phyloP scores from a whole-genome alignment of 2,113 vertebrate species.

The Mesembrinibis cayennensis region DNA sequence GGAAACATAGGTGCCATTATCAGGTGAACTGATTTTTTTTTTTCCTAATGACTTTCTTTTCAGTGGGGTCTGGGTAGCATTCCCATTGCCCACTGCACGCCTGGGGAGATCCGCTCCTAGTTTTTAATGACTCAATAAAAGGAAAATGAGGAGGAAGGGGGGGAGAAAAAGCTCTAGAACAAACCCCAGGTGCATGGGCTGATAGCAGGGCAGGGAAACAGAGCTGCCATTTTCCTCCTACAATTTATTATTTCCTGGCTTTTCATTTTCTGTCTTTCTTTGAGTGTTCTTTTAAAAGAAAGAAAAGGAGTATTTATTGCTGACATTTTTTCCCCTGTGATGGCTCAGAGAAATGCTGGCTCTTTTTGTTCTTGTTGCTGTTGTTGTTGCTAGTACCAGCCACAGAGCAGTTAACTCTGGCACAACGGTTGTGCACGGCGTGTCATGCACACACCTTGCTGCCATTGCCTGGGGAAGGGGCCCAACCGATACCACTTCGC shows the following conservation, averaged over 20 bases:
- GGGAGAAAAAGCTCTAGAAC: neutral
- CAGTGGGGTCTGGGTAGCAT: neutral
- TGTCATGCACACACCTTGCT: neutral
- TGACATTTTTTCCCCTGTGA: neutral
- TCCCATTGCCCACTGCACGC: neutral
- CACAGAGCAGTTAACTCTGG: neutral
- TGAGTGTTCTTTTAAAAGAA: conserved; percentile 10
- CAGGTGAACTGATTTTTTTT: neutral
- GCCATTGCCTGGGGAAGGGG: neutral
- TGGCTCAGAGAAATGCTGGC: neutral
- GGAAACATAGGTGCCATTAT: conserved; percentile 1
- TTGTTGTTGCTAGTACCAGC: neutral
- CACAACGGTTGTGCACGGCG: rapidly evolving
- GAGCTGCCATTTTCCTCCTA: conserved; percentile 43
- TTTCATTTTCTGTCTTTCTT: conserved; percentile 35
- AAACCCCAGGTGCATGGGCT: conserved; percentile 21
- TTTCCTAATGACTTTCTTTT: neutral
- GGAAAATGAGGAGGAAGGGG: neutral
- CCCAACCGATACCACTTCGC: neutral
- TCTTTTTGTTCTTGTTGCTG: neutral
- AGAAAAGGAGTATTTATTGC: conserved; percentile 52
- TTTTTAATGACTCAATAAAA: neutral
- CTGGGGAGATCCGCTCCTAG: neutral
- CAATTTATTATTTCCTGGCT: conserved; percentile 32
- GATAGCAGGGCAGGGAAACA: conserved; percentile 47